These are phyloP conservation scores for Tangara arthus DNA, from an alignment of 2,797 vertebrate genomes.

Conservation along the genomic window DNA sequence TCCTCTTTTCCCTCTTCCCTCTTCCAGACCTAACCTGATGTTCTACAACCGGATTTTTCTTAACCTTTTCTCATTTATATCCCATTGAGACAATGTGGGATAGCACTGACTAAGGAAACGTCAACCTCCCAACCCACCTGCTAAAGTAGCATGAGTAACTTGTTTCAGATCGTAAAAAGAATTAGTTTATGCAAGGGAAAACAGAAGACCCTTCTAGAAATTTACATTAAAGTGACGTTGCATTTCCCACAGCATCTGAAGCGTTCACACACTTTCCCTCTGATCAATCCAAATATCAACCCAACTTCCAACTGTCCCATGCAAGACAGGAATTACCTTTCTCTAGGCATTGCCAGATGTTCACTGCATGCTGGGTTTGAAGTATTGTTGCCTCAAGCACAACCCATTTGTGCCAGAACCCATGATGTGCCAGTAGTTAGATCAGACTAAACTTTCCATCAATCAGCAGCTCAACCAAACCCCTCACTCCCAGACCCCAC, in stretches of 20 bases:
- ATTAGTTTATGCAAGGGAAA: not conserved
- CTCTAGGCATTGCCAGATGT: not conserved
- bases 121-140: not conserved
- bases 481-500: not conserved
- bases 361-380: not conserved
- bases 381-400: not conserved
- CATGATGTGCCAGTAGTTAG: not conserved
- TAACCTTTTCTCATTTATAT: slow-evolving; percentile 1
- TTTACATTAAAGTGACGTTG: not conserved
- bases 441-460: not conserved
- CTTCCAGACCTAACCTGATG: not conserved
- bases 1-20: not conserved
- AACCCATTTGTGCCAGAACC: not conserved
- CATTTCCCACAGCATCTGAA: not conserved
- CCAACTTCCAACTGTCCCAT: not conserved
- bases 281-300: not conserved
- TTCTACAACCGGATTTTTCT: not conserved
- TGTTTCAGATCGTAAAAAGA: not conserved
- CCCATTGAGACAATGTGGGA: not conserved
- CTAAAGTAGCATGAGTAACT: not conserved
- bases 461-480: not conserved
- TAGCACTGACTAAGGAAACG: not conserved
- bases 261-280: rapidly evolving
- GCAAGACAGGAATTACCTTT: not conserved
- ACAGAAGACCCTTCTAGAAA: not conserved